Percentiles rank a stretch among this genome's conserved stretches.
phyloP scores from a whole-genome alignment of 1,140 invertebrate species.

The Proales similis region DNA sequence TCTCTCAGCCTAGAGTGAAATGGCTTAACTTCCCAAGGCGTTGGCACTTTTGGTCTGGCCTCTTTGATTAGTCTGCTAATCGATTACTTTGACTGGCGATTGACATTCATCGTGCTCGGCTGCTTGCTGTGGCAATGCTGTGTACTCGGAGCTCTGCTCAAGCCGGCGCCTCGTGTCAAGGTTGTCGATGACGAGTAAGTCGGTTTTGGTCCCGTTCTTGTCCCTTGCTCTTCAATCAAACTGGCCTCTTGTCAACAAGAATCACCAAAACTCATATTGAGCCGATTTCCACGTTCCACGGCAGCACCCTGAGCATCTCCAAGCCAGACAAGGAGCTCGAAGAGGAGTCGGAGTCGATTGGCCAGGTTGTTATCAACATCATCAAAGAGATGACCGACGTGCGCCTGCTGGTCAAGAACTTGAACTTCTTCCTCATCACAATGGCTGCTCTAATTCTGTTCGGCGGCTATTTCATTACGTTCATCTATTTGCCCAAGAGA shows the following conservation, averaged over 20 bases:
- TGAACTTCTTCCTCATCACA: conserved; percentile 9
- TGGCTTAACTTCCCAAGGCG: conserved; percentile 42
- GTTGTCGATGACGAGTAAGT: too few species aligned
- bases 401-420: conserved; percentile 3
- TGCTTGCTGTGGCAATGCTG: conserved; percentile 15
- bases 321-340: not conserved
- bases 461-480: conserved; percentile 27
- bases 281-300: conserved; percentile 8
- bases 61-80: conserved; percentile 44
- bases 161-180: conserved; percentile 30
- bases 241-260: too few species aligned
- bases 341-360: not conserved
- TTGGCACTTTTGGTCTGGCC: conserved; percentile 48
- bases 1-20: not conserved
- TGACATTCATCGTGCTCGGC: conserved; percentile 32
- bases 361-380: not conserved
- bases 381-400: conserved; percentile 31
- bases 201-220: not conserved
- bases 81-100: conserved; percentile 45
- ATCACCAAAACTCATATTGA: too few species aligned
- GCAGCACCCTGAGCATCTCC: conserved; percentile 22
- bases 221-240: too few species aligned
- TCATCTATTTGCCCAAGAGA: conserved; percentile 24
- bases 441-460: conserved; percentile 30
- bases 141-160: conserved; percentile 12